phyloP scores from a whole-genome alignment of 2,797 vertebrate genomes.

The Myotis myotis region DNA sequence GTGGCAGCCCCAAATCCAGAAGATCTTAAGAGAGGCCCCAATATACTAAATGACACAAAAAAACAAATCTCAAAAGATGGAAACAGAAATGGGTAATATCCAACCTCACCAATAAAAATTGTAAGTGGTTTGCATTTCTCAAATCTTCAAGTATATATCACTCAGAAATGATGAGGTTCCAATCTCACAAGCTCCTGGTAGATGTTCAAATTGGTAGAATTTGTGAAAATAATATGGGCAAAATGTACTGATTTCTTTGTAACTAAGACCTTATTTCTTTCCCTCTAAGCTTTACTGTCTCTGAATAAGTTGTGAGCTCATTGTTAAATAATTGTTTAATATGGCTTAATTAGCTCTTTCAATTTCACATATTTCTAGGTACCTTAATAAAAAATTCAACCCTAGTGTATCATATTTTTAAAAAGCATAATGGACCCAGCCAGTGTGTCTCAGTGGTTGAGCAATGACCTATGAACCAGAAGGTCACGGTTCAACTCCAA shows the following conservation, averaged over 20 bases:
- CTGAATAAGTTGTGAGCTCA: not conserved
- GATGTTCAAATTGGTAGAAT: not conserved
- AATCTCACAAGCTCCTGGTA: not conserved
- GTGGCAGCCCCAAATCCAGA: not conserved
- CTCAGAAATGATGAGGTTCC: not conserved
- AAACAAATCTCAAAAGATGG: not conserved
- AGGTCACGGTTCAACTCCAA: no score
- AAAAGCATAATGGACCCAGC: not conserved
- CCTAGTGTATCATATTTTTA: not conserved
- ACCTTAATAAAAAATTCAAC: constrained; percentile 16
- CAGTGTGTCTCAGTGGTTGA: no score
- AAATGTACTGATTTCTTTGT: not conserved
- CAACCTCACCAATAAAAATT: not conserved
- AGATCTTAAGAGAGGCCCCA: not conserved
- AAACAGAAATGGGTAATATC: not conserved
- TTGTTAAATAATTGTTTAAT: not conserved
- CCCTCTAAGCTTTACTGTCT: not conserved
- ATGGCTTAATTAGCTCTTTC: constrained; percentile 41
- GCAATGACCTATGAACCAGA: no score
- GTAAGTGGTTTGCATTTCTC: not conserved
- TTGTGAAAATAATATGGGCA: not conserved
- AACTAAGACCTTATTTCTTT: not conserved
- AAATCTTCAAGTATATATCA: not conserved
- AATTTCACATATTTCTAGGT: constrained; percentile 17
- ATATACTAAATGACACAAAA: not conserved